Percentiles rank a stretch among this genome's conserved stretches.
Evolutionary conservation across 2,797 vertebrate genomes (phyloP).

Genomic region (Phylloscopus collybita): DNA sequence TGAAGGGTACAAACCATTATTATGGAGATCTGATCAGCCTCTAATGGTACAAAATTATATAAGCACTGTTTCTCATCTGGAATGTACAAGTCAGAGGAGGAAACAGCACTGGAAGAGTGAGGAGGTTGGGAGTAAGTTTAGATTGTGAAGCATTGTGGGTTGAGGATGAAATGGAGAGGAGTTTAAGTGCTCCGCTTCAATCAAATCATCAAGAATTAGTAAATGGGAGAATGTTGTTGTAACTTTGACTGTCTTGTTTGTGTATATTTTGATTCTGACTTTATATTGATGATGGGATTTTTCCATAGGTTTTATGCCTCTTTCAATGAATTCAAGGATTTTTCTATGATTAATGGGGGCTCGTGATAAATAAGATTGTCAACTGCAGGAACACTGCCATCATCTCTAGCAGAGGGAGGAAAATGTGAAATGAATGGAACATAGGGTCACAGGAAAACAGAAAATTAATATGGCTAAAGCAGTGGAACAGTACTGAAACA

Average conservation of each 20-base stretch:
- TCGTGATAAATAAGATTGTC: not conserved
- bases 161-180: not conserved
- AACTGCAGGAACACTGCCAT: not conserved
- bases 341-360: not conserved
- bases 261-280: not conserved
- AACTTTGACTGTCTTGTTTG: not conserved
- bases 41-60: not conserved
- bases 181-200: not conserved
- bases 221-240: not conserved
- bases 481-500: not conserved
- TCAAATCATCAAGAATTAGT: not conserved
- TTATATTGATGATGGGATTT: not conserved
- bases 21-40: not conserved
- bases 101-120: not conserved
- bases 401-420: not conserved
- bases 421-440: not conserved
- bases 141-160: not conserved
- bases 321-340: not conserved
- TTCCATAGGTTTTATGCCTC: not conserved
- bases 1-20: not conserved
- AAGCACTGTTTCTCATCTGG: not conserved
- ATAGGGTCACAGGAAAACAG: not conserved
- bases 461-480: not conserved
- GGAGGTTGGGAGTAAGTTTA: not conserved
- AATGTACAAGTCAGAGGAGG: not conserved